A percentile compares a stretch with the other conserved stretches of the same genome.
Evolutionary conservation across 2,797 vertebrate genomes (phyloP).

Genomic region (Arnoldichthys spilopterus): DNA sequence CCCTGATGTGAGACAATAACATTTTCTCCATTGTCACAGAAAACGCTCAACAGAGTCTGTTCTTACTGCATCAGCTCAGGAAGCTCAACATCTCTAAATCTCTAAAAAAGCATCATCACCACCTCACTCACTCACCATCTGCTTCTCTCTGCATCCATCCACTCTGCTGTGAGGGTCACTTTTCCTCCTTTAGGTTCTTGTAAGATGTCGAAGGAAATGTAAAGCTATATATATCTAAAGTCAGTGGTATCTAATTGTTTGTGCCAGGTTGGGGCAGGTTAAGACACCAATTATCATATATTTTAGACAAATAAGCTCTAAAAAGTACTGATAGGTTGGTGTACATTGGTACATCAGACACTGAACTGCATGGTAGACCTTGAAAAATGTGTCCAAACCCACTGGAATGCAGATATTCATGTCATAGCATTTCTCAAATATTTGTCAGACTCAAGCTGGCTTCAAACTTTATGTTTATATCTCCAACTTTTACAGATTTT

Average conservation of each 20-base stretch:
- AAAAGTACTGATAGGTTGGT: not conserved
- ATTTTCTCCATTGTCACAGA: slow-evolving; percentile 5
- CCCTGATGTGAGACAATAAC: slow-evolving; percentile 10
- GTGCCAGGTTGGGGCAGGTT: not conserved
- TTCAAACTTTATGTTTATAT: too few relatives aligned
- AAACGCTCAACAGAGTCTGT: slow-evolving; percentile 14
- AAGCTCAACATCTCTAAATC: not conserved
- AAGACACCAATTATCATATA: not conserved
- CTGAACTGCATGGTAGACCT: too few relatives aligned
- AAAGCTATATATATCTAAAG: not conserved
- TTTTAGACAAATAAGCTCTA: not conserved
- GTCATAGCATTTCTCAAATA: too few relatives aligned
- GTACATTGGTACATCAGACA: too few relatives aligned
- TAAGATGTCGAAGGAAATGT: not conserved
- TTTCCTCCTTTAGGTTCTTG: not conserved
- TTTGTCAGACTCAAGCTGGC: too few relatives aligned
- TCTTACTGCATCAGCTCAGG: slow-evolving; percentile 3
- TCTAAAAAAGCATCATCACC: not conserved
- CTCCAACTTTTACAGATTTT: too few relatives aligned
- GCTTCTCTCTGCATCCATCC: not conserved
- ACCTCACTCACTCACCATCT: too few relatives aligned
- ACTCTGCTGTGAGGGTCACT: not conserved
- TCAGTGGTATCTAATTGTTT: not conserved
- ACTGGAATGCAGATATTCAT: too few relatives aligned
- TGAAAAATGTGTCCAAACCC: too few relatives aligned